Percentiles rank a stretch among this genome's conserved stretches.
phyloP scores from a whole-genome alignment of 2,888 invertebrate genomes.

The Pterostichus madidus region DNA sequence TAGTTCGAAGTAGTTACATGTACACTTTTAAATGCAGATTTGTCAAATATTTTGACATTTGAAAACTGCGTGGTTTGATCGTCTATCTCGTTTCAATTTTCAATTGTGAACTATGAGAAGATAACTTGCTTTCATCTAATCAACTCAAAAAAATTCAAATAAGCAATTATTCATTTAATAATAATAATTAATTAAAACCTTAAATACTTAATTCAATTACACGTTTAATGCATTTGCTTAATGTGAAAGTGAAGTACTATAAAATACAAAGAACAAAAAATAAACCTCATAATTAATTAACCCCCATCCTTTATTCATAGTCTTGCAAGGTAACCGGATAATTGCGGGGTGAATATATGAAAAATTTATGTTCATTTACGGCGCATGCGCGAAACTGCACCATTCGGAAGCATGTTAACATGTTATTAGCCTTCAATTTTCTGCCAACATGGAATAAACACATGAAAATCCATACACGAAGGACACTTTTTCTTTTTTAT shows the following conservation, averaged over 20 bases:
- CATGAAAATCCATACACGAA: slow-evolving; percentile 45
- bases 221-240: too few species aligned
- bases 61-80: too few species aligned
- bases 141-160: too few species aligned
- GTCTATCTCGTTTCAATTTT: too few species aligned
- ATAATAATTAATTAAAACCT: not conserved
- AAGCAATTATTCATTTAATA: too few species aligned
- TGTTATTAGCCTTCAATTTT: slow-evolving; percentile 52
- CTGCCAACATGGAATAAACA: slow-evolving; percentile 49
- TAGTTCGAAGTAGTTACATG: too few species aligned
- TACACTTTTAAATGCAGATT: too few species aligned
- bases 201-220: not conserved
- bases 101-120: too few species aligned
- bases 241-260: not conserved
- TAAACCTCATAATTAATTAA: slow-evolving; percentile 38
- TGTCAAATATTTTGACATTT: too few species aligned
- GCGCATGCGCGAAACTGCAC: slow-evolving; percentile 41
- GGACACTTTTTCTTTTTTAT: slow-evolving; percentile 29
- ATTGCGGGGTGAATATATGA: slow-evolving; percentile 34
- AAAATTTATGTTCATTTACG: slow-evolving; percentile 14
- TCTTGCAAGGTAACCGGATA: slow-evolving; percentile 33
- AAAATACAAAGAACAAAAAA: slow-evolving; percentile 11
- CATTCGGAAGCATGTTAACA: slow-evolving; percentile 47
- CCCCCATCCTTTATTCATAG: slow-evolving; percentile 29
- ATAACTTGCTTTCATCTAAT: too few species aligned